Conservation (phyloP, 2,797 vertebrate genomes). For the Gallinago nigripennis region DNA sequence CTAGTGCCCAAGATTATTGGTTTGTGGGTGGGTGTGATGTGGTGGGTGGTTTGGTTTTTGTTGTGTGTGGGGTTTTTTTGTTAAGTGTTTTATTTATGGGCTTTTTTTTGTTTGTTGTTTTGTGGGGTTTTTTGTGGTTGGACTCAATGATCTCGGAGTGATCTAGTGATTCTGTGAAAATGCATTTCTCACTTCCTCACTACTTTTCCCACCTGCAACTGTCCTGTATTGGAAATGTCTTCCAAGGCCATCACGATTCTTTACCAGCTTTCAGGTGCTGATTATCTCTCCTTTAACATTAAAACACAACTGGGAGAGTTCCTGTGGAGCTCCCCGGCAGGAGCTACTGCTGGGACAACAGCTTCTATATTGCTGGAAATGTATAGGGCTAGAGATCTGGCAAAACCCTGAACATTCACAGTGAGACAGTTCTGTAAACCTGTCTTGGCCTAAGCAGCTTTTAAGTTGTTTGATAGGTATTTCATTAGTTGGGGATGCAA, state of each 20-base stretch:
- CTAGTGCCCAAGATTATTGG: no score
- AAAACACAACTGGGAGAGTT: not conserved
- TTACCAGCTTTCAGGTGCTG: not conserved
- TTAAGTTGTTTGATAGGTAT: not conserved
- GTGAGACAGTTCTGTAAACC: not conserved
- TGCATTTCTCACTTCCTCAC: not conserved
- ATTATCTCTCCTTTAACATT: not conserved
- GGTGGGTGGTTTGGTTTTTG: no score
- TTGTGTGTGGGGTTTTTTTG: no score
- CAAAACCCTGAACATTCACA: not conserved
- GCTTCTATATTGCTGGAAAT: not conserved
- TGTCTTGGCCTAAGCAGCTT: not conserved
- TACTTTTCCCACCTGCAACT: not conserved
- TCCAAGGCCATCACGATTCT: fast-evolving
- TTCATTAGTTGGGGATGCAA: not conserved
- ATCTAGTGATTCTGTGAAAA: not conserved
- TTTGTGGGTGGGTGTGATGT: no score
- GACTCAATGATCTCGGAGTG: no score
- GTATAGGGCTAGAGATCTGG: not conserved
- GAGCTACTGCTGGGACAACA: not conserved
- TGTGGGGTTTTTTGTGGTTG: no score
- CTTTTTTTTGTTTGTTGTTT: no score
- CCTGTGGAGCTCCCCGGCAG: not conserved
- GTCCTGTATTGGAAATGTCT: not conserved
- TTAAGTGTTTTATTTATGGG: no score